phyloP scores from a whole-genome alignment of 92 coral and sea anemone species.

The Micromussa lordhowensis region DNA sequence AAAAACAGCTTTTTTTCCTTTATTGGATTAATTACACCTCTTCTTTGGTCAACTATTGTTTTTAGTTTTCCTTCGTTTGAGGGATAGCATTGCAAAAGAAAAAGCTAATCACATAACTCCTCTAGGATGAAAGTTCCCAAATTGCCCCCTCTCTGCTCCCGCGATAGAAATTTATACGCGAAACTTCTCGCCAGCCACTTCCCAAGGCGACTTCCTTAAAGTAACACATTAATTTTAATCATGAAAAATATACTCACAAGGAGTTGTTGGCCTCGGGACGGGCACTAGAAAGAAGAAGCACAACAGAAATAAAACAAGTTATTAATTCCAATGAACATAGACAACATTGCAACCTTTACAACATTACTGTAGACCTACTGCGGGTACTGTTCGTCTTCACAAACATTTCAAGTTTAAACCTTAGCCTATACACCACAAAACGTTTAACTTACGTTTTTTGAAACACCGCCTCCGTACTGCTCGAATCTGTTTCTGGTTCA shows the following conservation, averaged over 20 bases:
- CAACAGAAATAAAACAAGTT: not conserved
- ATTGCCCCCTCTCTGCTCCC: too few species aligned
- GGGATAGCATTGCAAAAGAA: too few species aligned
- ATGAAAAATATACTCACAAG: constrained; percentile 18
- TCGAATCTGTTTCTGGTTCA: constrained; percentile 62
- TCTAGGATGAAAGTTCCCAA: too few species aligned
- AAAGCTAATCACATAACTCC: too few species aligned
- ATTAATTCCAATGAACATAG: not conserved
- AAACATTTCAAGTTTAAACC: not conserved
- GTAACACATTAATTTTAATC: not conserved
- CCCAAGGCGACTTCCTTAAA: not conserved
- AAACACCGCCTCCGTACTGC: constrained; percentile 68
- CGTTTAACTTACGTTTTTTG: constrained; percentile 34
- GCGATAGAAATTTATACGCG: too few species aligned
- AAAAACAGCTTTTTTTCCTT: too few species aligned
- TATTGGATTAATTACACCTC: too few species aligned
- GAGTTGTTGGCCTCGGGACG: constrained; percentile 4
- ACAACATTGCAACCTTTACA: too few species aligned
- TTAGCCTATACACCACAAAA: not conserved
- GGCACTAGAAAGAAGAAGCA: not conserved
- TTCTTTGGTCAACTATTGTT: too few species aligned
- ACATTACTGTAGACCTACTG: too few species aligned
- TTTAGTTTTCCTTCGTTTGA: too few species aligned
- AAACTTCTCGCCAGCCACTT: too few species aligned
- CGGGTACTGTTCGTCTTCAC: not conserved